A percentile compares a stretch with the other conserved stretches of the same genome.
phyloP scores from a whole-genome alignment of 2,113 vertebrate species.

The Pholis gunnellus region DNA sequence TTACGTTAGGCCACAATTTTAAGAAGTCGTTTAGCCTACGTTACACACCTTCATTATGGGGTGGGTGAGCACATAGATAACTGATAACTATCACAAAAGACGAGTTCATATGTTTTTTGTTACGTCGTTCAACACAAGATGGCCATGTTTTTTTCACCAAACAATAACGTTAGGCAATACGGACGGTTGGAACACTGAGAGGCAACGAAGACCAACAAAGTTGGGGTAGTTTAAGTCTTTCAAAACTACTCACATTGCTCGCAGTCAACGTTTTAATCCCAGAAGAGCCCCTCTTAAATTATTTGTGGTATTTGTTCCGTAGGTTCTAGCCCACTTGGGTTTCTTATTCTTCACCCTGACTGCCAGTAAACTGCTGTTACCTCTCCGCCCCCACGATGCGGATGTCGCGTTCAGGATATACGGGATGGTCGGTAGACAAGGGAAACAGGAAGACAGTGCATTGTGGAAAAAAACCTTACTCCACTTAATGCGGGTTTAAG shows the following conservation, averaged over 20 bases:
- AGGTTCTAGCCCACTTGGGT: neutral
- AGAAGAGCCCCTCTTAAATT: neutral
- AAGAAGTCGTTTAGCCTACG: neutral
- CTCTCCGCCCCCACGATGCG: constrained; percentile 19
- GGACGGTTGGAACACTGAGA: neutral
- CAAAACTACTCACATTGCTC: constrained; percentile 13
- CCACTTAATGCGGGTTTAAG: neutral
- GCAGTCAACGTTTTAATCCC: neutral
- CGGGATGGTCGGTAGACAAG: accelerated
- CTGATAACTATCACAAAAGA: neutral
- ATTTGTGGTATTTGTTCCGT: neutral
- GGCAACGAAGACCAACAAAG: neutral
- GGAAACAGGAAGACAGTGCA: too few relatives aligned
- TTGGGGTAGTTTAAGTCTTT: neutral
- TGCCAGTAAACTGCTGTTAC: constrained; percentile 9
- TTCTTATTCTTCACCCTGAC: neutral
- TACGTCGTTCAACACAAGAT: neutral
- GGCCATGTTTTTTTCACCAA: constrained; percentile 4
- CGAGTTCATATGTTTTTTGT: accelerated
- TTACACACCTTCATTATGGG: neutral
- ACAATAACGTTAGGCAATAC: constrained; percentile 10
- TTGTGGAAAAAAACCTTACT: neutral
- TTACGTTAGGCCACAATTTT: constrained; percentile 28
- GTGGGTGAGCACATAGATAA: accelerated
- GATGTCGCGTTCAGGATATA: constrained; percentile 11